Percentiles rank a stretch among this genome's conserved stretches.
These are phyloP conservation scores for Globodera ellingtonae DNA, from an alignment of 1,140 invertebrate genomes.

Conservation along the genomic window DNA sequence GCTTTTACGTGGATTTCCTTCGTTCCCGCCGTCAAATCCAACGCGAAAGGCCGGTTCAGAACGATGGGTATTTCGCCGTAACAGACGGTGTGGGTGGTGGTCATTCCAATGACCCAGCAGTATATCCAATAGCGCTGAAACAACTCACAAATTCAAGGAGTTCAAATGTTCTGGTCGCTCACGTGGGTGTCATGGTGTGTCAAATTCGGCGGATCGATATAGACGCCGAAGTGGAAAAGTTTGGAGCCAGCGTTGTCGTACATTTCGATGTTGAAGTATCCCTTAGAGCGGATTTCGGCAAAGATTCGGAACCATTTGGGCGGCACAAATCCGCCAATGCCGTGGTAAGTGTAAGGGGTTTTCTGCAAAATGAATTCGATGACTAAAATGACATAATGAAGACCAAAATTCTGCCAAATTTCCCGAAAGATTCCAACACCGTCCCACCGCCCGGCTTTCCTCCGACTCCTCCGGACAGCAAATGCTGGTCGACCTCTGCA, in stretches of 20 bases:
- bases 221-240: background rate
- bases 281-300: background rate
- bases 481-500: background rate
- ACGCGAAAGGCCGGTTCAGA: background rate
- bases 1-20: background rate
- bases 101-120: background rate
- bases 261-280: background rate
- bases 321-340: background rate
- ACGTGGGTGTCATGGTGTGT: background rate
- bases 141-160: background rate
- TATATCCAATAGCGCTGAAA: background rate
- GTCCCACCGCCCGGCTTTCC: background rate
- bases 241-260: background rate
- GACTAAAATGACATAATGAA: background rate
- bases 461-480: background rate
- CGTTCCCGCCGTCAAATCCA: background rate
- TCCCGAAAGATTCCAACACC: background rate
- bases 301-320: conserved; percentile 1
- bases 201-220: background rate
- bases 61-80: background rate
- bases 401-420: background rate
- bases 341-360: background rate
- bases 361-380: conserved; percentile 1
- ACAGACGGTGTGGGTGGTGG: background rate
- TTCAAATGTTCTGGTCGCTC: background rate